phyloP scores from a whole-genome alignment of 2,888 invertebrate species.

The Drosophila emarginata region DNA sequence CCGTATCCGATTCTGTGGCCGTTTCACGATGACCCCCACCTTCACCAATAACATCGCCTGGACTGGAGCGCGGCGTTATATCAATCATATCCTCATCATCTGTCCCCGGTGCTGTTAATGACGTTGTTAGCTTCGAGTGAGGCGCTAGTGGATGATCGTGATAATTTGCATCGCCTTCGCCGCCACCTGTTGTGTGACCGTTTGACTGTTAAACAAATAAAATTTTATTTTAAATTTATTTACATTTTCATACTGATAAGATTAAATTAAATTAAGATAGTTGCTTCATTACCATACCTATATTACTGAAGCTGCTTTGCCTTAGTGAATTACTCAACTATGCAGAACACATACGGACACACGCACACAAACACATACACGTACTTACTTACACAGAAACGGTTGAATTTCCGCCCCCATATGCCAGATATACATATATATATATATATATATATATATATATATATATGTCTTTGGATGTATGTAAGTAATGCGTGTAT shows the following conservation, averaged over 20 bases:
- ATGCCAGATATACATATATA: conserved; percentile 18
- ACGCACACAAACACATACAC: background rate
- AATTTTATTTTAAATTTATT: conserved; percentile 42
- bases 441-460: background rate
- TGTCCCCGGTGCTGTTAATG: conserved; percentile 65
- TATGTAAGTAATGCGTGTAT: conserved; percentile 1
- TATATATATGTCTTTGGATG: background rate
- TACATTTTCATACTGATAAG: conserved; percentile 53
- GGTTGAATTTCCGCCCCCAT: conserved; percentile 59
- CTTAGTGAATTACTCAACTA: conserved; percentile 6
- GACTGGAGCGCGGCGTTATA: conserved; percentile 84
- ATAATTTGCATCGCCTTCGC: conserved; percentile 46
- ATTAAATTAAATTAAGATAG: conserved; percentile 43
- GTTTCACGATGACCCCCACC: conserved; percentile 65
- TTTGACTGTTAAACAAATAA: conserved; percentile 71
- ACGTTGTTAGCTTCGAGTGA: conserved; percentile 51
- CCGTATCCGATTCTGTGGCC: conserved; percentile 77
- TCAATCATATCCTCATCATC: conserved; percentile 87
- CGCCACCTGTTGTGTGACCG: conserved; percentile 68
- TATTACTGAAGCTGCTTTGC: background rate
- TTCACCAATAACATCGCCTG: conserved; percentile 72
- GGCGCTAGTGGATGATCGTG: conserved; percentile 78
- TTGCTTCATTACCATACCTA: background rate
- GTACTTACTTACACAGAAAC: background rate
- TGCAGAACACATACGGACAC: conserved; percentile 7